A percentile compares a stretch with the other conserved stretches of the same genome.
These are phyloP conservation scores for Manis javanica DNA, from an alignment of 2,797 vertebrate species.

Conservation along the genomic window DNA sequence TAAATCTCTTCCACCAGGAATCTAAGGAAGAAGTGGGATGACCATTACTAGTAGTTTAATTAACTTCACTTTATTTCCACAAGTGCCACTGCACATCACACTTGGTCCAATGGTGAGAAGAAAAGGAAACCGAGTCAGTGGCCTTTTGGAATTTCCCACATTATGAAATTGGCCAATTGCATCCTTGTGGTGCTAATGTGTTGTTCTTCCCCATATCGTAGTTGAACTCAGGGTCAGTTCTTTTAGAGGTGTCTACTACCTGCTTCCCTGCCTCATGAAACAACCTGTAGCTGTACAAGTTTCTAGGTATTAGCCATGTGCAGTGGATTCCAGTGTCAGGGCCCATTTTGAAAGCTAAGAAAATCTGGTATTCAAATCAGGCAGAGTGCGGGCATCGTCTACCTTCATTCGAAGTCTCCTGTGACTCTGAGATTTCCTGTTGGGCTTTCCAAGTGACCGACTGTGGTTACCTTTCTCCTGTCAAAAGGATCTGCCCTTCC, in stretches of 20 bases:
- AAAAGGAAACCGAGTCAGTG: not conserved
- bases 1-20: slow-evolving; percentile 88
- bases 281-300: not conserved
- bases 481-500: not conserved
- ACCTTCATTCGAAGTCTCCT: not conserved
- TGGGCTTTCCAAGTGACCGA: not conserved
- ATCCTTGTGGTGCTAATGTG: too few relatives aligned
- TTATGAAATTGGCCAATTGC: not conserved
- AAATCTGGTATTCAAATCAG: not conserved
- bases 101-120: slow-evolving; percentile 62
- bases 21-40: slow-evolving; percentile 83
- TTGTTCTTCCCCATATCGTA: not conserved
- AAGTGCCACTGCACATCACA: not conserved
- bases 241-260: too few relatives aligned
- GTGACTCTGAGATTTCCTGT: not conserved
- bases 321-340: not conserved
- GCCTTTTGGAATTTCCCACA: not conserved
- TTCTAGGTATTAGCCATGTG: not conserved
- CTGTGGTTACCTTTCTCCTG: not conserved
- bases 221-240: not conserved
- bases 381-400: not conserved
- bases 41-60: slow-evolving; percentile 57
- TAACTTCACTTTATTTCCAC: slow-evolving; percentile 40
- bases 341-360: not conserved
- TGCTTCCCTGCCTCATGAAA: not conserved